Percentiles rank a stretch among this genome's conserved stretches.
phyloP scores from a whole-genome alignment of 2,113 vertebrate species.

The Odocoileus hemionus region DNA sequence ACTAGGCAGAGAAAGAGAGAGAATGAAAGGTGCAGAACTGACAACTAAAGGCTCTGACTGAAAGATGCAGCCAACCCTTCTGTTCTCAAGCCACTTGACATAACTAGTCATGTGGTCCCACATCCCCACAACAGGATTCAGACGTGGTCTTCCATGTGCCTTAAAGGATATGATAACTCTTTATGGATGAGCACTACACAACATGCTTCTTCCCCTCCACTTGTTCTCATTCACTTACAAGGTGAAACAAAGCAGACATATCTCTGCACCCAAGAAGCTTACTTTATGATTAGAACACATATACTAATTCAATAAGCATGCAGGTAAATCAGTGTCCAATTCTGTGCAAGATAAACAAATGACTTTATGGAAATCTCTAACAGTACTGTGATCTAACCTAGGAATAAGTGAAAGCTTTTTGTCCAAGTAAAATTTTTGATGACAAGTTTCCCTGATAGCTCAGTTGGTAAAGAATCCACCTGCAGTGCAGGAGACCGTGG shows the following conservation, averaged over 20 bases:
- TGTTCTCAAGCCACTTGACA: not conserved
- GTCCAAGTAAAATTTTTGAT: not conserved
- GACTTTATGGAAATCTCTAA: not conserved
- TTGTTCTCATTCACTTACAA: not conserved
- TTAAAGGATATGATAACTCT: not conserved
- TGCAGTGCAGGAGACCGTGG: not conserved
- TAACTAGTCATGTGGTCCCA: no score
- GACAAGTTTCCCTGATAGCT: not conserved
- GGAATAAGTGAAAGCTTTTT: not conserved
- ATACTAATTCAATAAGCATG: not conserved
- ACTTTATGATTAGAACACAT: not conserved
- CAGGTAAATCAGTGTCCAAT: not conserved
- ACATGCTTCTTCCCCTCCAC: not conserved
- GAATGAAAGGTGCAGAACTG: not conserved
- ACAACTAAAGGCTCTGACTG: not conserved
- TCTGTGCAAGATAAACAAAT: not conserved
- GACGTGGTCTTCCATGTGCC: not conserved
- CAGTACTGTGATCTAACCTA: not conserved
- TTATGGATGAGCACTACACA: not conserved
- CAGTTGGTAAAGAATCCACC: not conserved
- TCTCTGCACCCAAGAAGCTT: not conserved
- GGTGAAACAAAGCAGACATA: not conserved
- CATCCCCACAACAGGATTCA: not conserved
- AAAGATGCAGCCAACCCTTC: not conserved
- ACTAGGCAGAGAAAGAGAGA: not conserved